Evolutionary conservation across 2,113 vertebrate species (phyloP), one percentile per base, ranked within the genome.

Genomic region (Callorhinus ursinus): DNA sequence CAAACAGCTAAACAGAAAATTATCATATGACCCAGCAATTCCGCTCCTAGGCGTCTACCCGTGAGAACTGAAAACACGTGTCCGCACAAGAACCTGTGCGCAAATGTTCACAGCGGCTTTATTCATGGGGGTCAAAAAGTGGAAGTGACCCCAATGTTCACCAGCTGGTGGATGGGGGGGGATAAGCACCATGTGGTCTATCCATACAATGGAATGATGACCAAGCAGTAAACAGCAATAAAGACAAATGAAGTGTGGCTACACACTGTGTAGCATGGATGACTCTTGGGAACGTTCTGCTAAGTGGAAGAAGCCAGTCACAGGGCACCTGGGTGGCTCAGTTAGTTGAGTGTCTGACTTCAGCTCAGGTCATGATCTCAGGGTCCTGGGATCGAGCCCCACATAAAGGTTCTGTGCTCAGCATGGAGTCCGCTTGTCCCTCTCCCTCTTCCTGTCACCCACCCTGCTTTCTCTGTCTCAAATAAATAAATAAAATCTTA

Each of bases 71-170:
- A 39, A 69, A 33, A 77, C 39, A 31, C 0, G 4, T 1, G 3
- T 72, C 31, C 7, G 6, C 42, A 71, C 26, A n/a, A 18, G 55
- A 19, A 13, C n/a, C 67, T 46, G 19, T 5, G 1, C 24, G 2
- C 0, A 61, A 46, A 10, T 22, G 59, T 71, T 36, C 18, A 3
- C 0, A 7, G 65, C 4, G 0, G 46, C 28, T 13, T 26, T 8
- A 14, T 14, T 67, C 51, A 46, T 21, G 18, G 4, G 9, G 28
- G 14, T 26, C 8, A 46, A 65, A 83, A 49, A 49, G 14, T 33
- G 65, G 93, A 74, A 53, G 33, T 71, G 67, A 9, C 46, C 5
- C 53, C 46, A 22, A 21, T 46, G n/a, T 5, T n/a, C 1, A 12
- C 15, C 28, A 12, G 5, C 31, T 1, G 33, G 55, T 2, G 36